A percentile compares a stretch with the other conserved stretches of the same genome.
Conservation (phyloP, 2,113 vertebrate genomes). For the Boleophthalmus pectinirostris region DNA sequence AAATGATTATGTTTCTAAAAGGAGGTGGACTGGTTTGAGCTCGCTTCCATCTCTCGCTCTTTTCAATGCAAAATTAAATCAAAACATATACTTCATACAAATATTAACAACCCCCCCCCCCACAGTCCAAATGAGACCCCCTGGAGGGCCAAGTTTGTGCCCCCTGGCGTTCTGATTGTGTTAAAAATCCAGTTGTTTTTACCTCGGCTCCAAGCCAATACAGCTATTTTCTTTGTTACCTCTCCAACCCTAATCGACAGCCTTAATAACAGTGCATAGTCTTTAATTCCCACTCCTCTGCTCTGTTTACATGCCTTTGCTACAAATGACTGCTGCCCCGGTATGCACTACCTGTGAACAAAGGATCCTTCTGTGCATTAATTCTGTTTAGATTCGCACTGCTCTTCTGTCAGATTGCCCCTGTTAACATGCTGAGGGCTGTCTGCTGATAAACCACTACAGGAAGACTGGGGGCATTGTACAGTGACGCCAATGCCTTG, state of each 20-base stretch:
- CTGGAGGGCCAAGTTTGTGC: no score
- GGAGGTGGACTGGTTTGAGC: no score
- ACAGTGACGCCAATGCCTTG: slow-evolving; percentile 36
- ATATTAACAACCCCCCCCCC: background rate
- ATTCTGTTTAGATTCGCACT: slow-evolving; percentile 32
- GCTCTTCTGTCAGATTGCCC: slow-evolving; percentile 2
- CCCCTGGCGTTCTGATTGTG: no score
- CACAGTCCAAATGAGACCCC: no score
- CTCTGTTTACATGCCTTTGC: slow-evolving; percentile 12
- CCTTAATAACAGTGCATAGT: background rate
- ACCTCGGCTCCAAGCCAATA: no score
- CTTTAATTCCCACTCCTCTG: background rate
- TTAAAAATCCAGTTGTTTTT: no score
- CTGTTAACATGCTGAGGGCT: slow-evolving; percentile 23
- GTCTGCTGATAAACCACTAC: slow-evolving; percentile 37
- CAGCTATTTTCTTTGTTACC: background rate
- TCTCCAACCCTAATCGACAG: background rate
- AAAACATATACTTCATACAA: background rate
- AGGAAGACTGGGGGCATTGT: slow-evolving; percentile 48
- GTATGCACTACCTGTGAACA: slow-evolving; percentile 27
- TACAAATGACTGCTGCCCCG: slow-evolving; percentile 11
- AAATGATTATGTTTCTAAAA: no score
- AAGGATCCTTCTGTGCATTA: slow-evolving; percentile 40
- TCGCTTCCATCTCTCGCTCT: no score
- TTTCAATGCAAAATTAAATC: no score